Base-by-base conservation (phyloP, 1,140 invertebrate species). In the Philopotamus ludificatus region DNA sequence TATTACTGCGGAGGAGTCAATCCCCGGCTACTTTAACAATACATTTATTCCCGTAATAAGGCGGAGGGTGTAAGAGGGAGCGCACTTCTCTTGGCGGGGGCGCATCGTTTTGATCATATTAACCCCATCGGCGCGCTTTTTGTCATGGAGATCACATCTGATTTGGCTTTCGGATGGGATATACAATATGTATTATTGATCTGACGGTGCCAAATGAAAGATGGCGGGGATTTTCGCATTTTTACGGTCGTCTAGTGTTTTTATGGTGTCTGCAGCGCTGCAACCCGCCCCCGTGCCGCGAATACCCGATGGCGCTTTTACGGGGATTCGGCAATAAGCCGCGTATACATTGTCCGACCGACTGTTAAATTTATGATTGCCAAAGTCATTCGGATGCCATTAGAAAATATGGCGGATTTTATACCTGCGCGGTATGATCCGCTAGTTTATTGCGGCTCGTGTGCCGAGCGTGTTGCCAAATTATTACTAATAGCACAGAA, bases 101-200 rank as follows among this genome's bases (percentile, higher is more conserved):
- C 18, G 54, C 22, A 25, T 34, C 22, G 28, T 25, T 25, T 25
- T 34, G n/a, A 57, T 25, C 20, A 25, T 25, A 57, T 57, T 57
- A 57, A 41, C 53, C 28, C 16, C 16, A 34, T 34, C 7, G 20
- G n/a, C 20, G 16, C 47, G 10, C 34, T 53, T 63, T 63, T 54
- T 63, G 50, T 63, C 61, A 63, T 63, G 61, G 61, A 63, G 50
- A 63, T 63, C 61, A 54, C 49, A 63, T 63, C 50, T 44, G 50
- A 63, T 53, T 63, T 15, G 50, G 28, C 59, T 50, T 22, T 18
- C 25, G 10, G 59, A 44, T 28, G 54, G 54, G 26, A 62, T 50
- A 67, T 67, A 62, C 65, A 63, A 59, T 68, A 58, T 64, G 44
- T 65, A 68, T 68, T 68, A 69, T 69, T 58, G 58, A 69, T 69